These are phyloP conservation scores for Serranus cabrilla DNA, from an alignment of 2,797 vertebrate genomes.

Conservation along the genomic window DNA sequence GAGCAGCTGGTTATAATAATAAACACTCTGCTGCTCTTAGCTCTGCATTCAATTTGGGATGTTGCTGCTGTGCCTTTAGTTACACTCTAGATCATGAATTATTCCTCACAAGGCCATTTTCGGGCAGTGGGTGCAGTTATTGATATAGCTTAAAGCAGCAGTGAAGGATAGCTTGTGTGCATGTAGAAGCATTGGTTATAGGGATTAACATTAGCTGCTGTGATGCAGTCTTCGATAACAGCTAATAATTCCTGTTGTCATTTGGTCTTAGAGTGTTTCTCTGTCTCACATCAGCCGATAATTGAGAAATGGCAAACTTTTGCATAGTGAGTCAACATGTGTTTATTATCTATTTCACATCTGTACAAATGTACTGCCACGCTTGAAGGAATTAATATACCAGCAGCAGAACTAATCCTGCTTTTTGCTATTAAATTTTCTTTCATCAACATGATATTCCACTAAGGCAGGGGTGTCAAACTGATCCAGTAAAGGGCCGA, in stretches of 20 bases:
- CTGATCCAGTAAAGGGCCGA: no score
- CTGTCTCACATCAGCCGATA: constrained; percentile 27
- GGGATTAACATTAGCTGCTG: constrained; percentile 62
- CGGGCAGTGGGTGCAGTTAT: constrained; percentile 47
- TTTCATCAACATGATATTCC: no score
- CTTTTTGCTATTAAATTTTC: neutral
- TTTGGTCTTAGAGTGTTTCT: constrained; percentile 20
- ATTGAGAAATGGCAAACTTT: neutral
- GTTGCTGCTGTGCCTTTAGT: constrained; percentile 34
- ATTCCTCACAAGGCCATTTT: constrained; percentile 34
- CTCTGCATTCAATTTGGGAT: constrained; percentile 3
- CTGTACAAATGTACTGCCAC: neutral
- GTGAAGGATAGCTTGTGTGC: constrained; percentile 63
- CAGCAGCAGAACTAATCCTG: neutral
- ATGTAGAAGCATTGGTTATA: constrained; percentile 56
- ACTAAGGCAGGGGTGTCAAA: no score
- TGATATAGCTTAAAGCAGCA: constrained; percentile 53
- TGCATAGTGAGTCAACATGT: neutral
- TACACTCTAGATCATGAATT: constrained; percentile 56
- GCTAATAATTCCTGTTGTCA: constrained; percentile 35
- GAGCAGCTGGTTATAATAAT: constrained; percentile 4
- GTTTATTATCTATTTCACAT: neutral
- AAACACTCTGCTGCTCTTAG: neutral
- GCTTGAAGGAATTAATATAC: neutral
- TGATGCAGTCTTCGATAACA: constrained; percentile 42